Evolutionary conservation across 2,888 invertebrate species (phyloP), one percentile per base, ranked within the genome.

Genomic region (Galeruca laticollis): DNA sequence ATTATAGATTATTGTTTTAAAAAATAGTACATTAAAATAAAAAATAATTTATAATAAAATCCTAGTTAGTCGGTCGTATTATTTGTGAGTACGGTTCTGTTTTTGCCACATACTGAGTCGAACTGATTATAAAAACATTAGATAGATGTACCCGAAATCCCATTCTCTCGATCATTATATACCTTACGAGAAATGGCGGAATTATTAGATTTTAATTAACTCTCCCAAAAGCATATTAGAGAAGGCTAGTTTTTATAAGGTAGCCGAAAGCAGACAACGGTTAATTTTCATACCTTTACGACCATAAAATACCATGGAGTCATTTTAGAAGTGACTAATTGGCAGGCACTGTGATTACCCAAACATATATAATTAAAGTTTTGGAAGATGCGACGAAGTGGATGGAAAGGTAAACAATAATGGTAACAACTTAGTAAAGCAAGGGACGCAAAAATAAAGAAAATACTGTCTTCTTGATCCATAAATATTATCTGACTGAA

Each of bases 71-170:
- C n/a, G n/a, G n/a, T n/a, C n/a, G n/a, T n/a, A 35, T n/a, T n/a
- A 49, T 49, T 33, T 40, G 10, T 18, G 10, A 62, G 40, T 56
- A 15, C 57, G 57, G 20, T 31, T 26, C 64, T 65, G 64, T 1
- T 4, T 8, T 20, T 47, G 33, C 56, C 64, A 40, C 64, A 63
- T 63, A 63, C 54, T 21, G 52, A 57, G 64, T 21, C 47, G 31
- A 15, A 33, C 18, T 57, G 56, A 65, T 57, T 65, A 65, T 63
- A 65, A 65, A 65, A 65, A 65, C 56, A 65, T 65, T 65, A 65
- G 64, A 65, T 65, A 57, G 64, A 57, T 57, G 64, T 65, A 56
- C 43, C 64, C 47, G 33, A 47, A 56, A 57, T 43, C 64, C 43
- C 47, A 56, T 65, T 26, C 59, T 35, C 15, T 33, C 47, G 43